These are phyloP conservation scores for Montipora efflorescens DNA, from an alignment of 64 coral and sea anemone species.

Conservation along the genomic window DNA sequence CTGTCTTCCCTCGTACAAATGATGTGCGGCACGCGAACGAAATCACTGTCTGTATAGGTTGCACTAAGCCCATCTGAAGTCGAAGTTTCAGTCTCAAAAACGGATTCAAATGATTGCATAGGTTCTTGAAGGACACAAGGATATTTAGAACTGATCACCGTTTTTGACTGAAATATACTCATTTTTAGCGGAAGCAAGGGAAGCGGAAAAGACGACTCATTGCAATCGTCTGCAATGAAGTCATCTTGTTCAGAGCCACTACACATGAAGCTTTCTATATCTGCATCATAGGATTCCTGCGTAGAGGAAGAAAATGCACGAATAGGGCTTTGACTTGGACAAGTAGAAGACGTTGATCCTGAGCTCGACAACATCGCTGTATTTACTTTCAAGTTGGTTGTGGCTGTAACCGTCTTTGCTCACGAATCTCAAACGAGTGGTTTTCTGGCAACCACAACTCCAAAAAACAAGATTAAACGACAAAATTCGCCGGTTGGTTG, in stretches of 20 bases:
- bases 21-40: background rate
- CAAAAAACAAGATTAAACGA: too few relatives aligned
- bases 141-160: background rate
- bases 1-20: too few relatives aligned
- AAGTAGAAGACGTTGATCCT: background rate
- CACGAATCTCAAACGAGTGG: background rate
- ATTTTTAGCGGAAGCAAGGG: background rate
- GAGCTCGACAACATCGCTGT: background rate
- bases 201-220: background rate
- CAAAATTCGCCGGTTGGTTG: too few relatives aligned
- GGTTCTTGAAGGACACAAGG: background rate
- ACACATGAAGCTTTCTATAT: background rate
- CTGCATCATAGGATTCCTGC: slow-evolving; percentile 7
- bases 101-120: background rate
- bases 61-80: background rate
- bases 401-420: background rate
- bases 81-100: slow-evolving; percentile 17
- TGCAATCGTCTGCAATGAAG: background rate
- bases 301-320: background rate
- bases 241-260: background rate
- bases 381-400: background rate
- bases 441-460: too few relatives aligned
- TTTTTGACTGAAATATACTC: background rate
- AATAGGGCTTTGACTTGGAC: background rate
- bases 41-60: slow-evolving; percentile 20